Conservation (phyloP, 2,888 invertebrate genomes). For the Tenthredo notha region DNA sequence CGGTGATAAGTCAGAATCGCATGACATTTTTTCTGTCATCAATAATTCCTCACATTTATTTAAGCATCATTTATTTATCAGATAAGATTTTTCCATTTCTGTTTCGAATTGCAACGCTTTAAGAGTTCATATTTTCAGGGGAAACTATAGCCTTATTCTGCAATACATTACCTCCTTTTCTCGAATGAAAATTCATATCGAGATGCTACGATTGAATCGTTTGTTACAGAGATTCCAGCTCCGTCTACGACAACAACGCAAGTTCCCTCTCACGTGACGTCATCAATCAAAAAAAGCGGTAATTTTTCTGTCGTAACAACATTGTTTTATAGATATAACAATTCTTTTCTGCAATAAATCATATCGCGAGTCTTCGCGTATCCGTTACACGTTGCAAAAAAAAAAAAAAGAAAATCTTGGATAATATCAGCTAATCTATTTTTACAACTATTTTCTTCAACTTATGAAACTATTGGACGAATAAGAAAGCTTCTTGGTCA, state of each 20-base stretch:
- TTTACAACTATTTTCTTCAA: neutral
- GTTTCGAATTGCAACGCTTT: neutral
- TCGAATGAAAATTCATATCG: conserved; percentile 5
- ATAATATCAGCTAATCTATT: neutral
- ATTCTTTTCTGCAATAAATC: conserved; percentile 14
- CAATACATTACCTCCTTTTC: neutral
- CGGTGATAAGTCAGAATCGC: neutral
- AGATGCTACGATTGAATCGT: conserved; percentile 34
- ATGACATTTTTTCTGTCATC: neutral
- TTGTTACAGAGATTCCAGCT: conserved; percentile 89
- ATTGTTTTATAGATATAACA: neutral
- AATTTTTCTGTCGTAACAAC: conserved; percentile 66
- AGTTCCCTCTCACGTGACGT: conserved; percentile 81
- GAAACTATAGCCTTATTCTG: neutral
- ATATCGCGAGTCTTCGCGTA: conserved; percentile 10
- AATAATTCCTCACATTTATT: conserved; percentile 21
- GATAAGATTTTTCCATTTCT: neutral
- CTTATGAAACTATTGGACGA: neutral
- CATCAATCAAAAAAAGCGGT: conserved; percentile 85
- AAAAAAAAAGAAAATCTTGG: too few species aligned
- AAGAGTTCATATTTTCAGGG: neutral
- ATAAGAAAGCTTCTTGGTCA: neutral
- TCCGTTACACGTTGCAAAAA: conserved; percentile 3
- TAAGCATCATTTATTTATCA: neutral
- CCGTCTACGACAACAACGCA: conserved; percentile 87